Evolutionary conservation across 2,888 invertebrate genomes (phyloP), one percentile per base, ranked within the genome.

Genomic region (Tetrapedia diversipes): DNA sequence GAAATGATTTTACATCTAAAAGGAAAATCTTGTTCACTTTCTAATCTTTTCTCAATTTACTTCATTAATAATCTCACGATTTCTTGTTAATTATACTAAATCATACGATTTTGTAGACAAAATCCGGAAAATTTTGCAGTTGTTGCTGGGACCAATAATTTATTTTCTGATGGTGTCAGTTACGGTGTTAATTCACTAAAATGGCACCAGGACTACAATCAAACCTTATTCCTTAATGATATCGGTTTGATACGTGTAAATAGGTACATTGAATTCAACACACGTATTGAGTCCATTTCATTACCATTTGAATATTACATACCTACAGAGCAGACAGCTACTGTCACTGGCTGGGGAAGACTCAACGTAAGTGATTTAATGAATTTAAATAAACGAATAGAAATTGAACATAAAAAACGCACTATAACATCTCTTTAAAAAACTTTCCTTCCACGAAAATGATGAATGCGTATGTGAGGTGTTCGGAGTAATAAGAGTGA

Each of bases 291-390:
- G 29, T 86, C 87, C 0, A 83, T 89, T 22, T 4, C 27, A 29
- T 27, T 88, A 8, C 76, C 86, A 0, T 19, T 24, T 1, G 76
- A 87, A 57, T 69, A 81, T 2, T 6, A 32, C 8, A 8, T 32
- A 3, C 8, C 59, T 16, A 2, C 14, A 16, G 71, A 73, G 2
- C 56, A 43, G 2, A 63, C 68, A 8, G 88, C 82, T 1, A 61
- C 73, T 4, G 57, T 90, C 11, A 85, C 84, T 24, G 89, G 89
- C 47, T 90, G 89, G 89, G 89, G 88, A 68, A 77, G 72, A 53
- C 68, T 77, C 19, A 14, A 14, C 59, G 88, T 89, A 72, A 76
- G 72, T 59, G 0, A 14, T 19, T 39, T 37, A 22, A 8, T 37
- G 27, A 37, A 60, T 39, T 24, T 19, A 53, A 39, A 1, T 14